A percentile compares a stretch with the other conserved stretches of the same genome.
These are phyloP conservation scores for Pterostichus madidus DNA, from an alignment of 2,888 invertebrate genomes.

Conservation along the genomic window DNA sequence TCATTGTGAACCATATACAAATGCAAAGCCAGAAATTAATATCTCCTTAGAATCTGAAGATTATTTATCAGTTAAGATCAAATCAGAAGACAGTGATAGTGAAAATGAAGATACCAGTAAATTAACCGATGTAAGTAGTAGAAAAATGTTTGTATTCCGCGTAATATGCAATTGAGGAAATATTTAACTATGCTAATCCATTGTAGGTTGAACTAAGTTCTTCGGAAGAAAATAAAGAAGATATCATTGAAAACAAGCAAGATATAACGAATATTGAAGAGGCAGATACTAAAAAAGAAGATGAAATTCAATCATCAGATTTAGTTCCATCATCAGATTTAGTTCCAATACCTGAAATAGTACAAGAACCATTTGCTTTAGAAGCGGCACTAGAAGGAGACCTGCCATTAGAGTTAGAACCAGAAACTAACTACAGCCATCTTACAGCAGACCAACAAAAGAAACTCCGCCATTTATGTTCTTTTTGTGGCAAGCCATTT, in stretches of 20 bases:
- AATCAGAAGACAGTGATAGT: slow-evolving; percentile 45
- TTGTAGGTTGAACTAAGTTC: neutral
- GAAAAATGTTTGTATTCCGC: neutral
- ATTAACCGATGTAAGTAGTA: slow-evolving; percentile 17
- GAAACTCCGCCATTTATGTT: slow-evolving; percentile 47
- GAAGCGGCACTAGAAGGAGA: slow-evolving; percentile 5
- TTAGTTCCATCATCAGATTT: neutral
- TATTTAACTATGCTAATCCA: neutral
- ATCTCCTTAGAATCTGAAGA: slow-evolving; percentile 28
- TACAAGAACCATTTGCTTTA: slow-evolving; percentile 36
- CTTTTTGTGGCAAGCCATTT: slow-evolving; percentile 58
- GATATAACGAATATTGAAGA: slow-evolving; percentile 10
- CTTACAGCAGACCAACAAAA: slow-evolving; percentile 19
- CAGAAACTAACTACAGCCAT: neutral
- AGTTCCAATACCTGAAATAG: slow-evolving; percentile 25
- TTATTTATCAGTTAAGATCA: slow-evolving; percentile 44
- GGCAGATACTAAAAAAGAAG: slow-evolving; percentile 11
- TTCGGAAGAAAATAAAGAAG: neutral
- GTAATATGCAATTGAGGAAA: neutral
- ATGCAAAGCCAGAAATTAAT: neutral
- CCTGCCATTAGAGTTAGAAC: slow-evolving; percentile 19
- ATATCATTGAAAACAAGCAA: neutral
- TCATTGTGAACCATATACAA: slow-evolving; percentile 16
- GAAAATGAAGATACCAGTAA: slow-evolving; percentile 12
- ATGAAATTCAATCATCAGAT: neutral